These are phyloP conservation scores for Atherinosoma microstoma DNA, from an alignment of 2,797 vertebrate species.

Conservation along the genomic window DNA sequence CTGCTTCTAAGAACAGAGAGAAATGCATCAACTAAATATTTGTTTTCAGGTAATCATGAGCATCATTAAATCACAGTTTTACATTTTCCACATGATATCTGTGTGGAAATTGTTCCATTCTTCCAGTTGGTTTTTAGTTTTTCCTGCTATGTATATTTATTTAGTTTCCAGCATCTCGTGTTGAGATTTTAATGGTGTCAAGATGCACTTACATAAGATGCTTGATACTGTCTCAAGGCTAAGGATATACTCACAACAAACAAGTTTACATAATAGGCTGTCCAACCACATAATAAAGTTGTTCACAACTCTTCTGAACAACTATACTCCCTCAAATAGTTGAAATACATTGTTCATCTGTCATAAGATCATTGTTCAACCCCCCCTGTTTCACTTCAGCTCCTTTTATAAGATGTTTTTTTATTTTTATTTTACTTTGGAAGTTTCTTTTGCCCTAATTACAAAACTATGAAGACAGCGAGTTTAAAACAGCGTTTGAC, in stretches of 20 bases:
- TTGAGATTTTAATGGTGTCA: neutral
- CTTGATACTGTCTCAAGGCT: neutral
- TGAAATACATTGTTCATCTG: neutral
- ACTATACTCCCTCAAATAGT: neutral
- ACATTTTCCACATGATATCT: too few species aligned
- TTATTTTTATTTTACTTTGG: neutral
- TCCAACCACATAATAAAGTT: neutral
- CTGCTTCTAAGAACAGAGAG: neutral
- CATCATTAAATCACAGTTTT: neutral
- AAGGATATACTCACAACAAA: neutral
- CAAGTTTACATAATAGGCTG: neutral
- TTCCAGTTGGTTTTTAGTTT: neutral
- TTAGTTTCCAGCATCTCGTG: neutral
- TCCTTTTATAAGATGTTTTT: neutral
- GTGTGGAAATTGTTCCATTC: neutral
- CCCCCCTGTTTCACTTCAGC: neutral
- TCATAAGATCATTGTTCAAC: neutral
- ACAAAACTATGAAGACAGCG: neutral
- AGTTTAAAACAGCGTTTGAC: neutral
- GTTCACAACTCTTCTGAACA: neutral
- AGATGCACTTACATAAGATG: slow-evolving; percentile 6
- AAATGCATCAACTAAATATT: too few species aligned
- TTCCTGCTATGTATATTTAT: neutral
- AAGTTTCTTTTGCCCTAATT: neutral
- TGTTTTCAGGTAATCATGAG: neutral